Base-by-base conservation (phyloP, 2,888 invertebrate genomes). In the Tholera decimalis region DNA sequence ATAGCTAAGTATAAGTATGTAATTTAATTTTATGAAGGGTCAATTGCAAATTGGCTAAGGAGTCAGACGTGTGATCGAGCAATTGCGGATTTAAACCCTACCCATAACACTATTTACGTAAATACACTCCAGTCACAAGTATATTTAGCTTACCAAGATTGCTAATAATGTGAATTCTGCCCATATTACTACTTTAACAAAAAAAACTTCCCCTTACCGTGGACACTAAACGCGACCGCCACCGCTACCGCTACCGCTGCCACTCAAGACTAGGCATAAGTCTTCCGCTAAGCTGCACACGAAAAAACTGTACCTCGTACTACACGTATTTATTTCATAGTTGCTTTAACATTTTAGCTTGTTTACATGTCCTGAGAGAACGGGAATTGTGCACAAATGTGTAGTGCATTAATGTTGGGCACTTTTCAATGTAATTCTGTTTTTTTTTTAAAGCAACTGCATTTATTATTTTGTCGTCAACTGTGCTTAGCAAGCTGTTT, bases 291-390 rank as follows among this genome's bases (percentile, higher is more conserved):
- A 54, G 65, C 30, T 71, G 57, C 43, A 57, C 76, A 54, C 49
- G 51, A 63, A 56, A 69, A 69, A 59, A 63, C 24, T 30, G 30
- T 54, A 46, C 56, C 70, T 75, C 49, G 47, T 47, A 58, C 30
- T 39, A 60, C 56, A 53, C 55, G 55, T 53, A 57, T 74, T 62
- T 62, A 75, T 75, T 75, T 70, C 59, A 70, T 49, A 60, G 51
- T 46, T 56, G 58, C 28, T 56, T 59, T 63, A 64, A 63, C 59
- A 65, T 75, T 57, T 57, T 18, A 57, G 56, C 70, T 73, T 70
- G 59, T 75, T 64, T 56, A 70, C 53, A 57, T 54, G 58, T 65
- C 39, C 47, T n/a, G 26, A 30, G 56, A 30, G 72, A 35, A 35
- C 35, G 26, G 11, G 33, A 46, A 44, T 59, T 58, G 37, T 44